Base-by-base conservation (phyloP, 2,113 vertebrate genomes). In the Coturnix japonica region DNA sequence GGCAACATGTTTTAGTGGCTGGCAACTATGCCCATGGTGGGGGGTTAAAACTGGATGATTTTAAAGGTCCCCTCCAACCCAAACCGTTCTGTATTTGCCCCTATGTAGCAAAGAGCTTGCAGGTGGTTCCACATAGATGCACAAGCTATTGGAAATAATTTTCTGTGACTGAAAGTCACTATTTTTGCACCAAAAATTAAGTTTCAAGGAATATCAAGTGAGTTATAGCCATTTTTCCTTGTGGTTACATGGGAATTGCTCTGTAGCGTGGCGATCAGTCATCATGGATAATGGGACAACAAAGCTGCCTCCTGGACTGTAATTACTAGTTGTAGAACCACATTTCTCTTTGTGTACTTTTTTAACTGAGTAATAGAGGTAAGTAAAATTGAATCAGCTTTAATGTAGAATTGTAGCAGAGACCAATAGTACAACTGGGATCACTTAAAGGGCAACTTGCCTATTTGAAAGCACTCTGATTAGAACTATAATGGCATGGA, bases 341-440 rank as follows among this genome's bases (percentile, higher is more conserved):
- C 7, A 1, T 17, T 75, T 46, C 33, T 87, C 61, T 54, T 6
- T 49, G 26, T 81, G 23, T 66, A 0, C 23, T 76, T 22, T 49
- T 76, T 75, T 72, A 87, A 91, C 44, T 53, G 70, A 90, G 70
- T 81, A 87, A 28, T 3, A 84, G 74, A 81, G 28, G 70, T 94
- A 88, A 92, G 92, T 88, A 88, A 89, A 91, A 93, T 81, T 64
- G 70, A 91, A 89, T 82, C 87, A 30, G 1, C 76, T 85, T 67
- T 72, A 94, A 54, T 72, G 85, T 35, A 61, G 84, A 39, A 39
- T 83, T 79, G 37, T 74, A 87, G 81, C 46, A 71, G 77, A 75
- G 91, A 77, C 88, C 83, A 84, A 1, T 46, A 46, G 76, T 49
- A 41, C 88, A 69, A 37, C 66, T 79, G 93, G 90, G 86, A 91